Base-by-base conservation (phyloP, 2,797 vertebrate species). In the Chaetophractus vellerosus region DNA sequence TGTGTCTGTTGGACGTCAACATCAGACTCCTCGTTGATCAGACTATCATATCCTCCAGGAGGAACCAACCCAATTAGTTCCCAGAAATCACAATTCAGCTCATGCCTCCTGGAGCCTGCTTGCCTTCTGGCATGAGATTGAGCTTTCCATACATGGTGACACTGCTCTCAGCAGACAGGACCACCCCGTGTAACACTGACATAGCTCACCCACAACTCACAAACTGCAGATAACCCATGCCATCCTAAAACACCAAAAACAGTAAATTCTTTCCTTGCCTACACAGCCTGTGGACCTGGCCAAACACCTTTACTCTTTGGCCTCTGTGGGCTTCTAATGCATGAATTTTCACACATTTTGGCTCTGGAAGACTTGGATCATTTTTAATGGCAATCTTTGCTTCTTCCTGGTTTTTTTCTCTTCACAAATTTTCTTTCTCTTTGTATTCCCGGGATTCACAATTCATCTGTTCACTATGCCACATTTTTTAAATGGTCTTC, bases 1-100 rank as follows among this genome's bases (percentile, higher is more conserved):
- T 99, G 98, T 99, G 99, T 4, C 99, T 98, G 99, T 99, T 99
- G 99, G 72, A 99, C 99, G 0, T 99, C 99, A 0, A 99, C 99
- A 0, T 99, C 99, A 0, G 99, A 99, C 95, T 99, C 99, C 91
- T 99, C 99, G 0, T 99, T 99, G 98, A 99, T 98, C 10, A 99
- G 97, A 95, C 99, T 99, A 98, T 99, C 99, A 0, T 99, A 99
- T 0, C 99, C 99, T 2, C 99, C 99, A 0, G 99, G 99, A 0
- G 99, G 99, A 63, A 99, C 98, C 41, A 99, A 91, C 3, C 99
- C 99, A 0, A 99, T 88, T 90, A 99, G 98, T 95, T 99, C 99
- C 99, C 99, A 99, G 98, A 99, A 99, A 97, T 99, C 99, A n/a
- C 99, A 99, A 94, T 97, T 98, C 96, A 99, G 98, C 98, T 99